Percentiles rank a stretch among this genome's conserved stretches.
These are phyloP conservation scores for Crepidodera aurea DNA, from an alignment of 2,888 invertebrate species.

Conservation along the genomic window DNA sequence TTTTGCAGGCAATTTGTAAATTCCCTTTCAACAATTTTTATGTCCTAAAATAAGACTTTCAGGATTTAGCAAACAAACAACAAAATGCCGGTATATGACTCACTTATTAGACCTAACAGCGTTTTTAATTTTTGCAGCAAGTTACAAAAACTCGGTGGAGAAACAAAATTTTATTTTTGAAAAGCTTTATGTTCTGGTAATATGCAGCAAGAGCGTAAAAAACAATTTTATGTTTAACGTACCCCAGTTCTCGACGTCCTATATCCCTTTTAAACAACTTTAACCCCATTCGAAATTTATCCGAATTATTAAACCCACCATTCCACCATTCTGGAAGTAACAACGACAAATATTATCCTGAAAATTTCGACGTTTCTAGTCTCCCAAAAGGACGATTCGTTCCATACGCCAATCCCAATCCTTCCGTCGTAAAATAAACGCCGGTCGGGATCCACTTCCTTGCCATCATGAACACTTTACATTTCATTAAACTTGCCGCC, in stretches of 20 bases:
- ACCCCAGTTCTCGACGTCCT: not conserved
- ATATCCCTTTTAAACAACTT: constrained; percentile 2
- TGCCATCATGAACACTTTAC: constrained; percentile 54
- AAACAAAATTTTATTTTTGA: too few species aligned
- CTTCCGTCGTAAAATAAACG: constrained; percentile 55
- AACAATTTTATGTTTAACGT: too few species aligned
- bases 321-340: constrained; percentile 9
- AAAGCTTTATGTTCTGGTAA: too few species aligned
- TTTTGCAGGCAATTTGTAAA: too few species aligned
- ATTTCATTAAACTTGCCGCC: constrained; percentile 51
- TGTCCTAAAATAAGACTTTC: too few species aligned
- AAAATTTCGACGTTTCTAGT: constrained; percentile 29
- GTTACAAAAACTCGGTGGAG: too few species aligned
- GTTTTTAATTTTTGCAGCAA: too few species aligned
- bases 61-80: too few species aligned
- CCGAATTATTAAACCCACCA: constrained; percentile 19
- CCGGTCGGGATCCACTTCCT: constrained; percentile 35
- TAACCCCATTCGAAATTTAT: constrained; percentile 17
- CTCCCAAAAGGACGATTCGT: constrained; percentile 47
- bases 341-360: constrained; percentile 27
- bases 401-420: constrained; percentile 52
- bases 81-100: too few species aligned
- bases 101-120: too few species aligned
- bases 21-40: too few species aligned
- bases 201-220: too few species aligned